phyloP scores from a whole-genome alignment of 2,888 invertebrate species.

The Hydraecia micacea region DNA sequence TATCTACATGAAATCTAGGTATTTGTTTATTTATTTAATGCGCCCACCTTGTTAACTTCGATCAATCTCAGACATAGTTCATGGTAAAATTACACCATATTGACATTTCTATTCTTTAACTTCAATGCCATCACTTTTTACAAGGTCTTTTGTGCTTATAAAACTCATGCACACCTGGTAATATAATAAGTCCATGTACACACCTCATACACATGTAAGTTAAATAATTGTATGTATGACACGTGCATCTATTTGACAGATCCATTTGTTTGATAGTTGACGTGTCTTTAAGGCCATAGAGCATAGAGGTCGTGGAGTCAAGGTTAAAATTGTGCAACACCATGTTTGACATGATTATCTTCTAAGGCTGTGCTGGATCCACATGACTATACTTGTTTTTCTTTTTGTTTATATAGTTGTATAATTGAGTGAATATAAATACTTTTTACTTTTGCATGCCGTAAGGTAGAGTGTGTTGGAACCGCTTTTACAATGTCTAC shows the following conservation, averaged over 20 bases:
- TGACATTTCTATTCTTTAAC: constrained; percentile 36
- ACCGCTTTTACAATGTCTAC: too few relatives aligned
- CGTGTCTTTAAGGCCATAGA: constrained; percentile 10
- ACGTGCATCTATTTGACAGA: constrained; percentile 19
- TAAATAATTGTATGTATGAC: constrained; percentile 12
- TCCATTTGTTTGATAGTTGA: constrained; percentile 24
- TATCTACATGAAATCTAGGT: neutral
- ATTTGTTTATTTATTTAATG: neutral
- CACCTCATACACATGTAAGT: neutral
- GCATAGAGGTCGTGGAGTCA: constrained; percentile 26
- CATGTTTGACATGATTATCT: neutral
- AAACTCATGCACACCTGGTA: neutral
- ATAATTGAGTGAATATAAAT: too few relatives aligned
- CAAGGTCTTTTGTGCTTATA: constrained; percentile 34
- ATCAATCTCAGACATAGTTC: constrained; percentile 29
- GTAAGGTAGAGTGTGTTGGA: too few relatives aligned
- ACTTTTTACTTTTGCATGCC: too few relatives aligned
- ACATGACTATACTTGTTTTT: too few relatives aligned
- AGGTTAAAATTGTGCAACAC: constrained; percentile 47
- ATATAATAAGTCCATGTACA: too few relatives aligned
- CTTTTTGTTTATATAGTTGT: too few relatives aligned
- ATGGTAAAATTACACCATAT: constrained; percentile 44
- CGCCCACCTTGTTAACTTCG: constrained; percentile 12
- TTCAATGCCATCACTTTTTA: constrained; percentile 43
- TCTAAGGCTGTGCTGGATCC: too few relatives aligned